These are phyloP conservation scores for Platyura marginata DNA, from an alignment of 1,140 invertebrate genomes.

Conservation along the genomic window DNA sequence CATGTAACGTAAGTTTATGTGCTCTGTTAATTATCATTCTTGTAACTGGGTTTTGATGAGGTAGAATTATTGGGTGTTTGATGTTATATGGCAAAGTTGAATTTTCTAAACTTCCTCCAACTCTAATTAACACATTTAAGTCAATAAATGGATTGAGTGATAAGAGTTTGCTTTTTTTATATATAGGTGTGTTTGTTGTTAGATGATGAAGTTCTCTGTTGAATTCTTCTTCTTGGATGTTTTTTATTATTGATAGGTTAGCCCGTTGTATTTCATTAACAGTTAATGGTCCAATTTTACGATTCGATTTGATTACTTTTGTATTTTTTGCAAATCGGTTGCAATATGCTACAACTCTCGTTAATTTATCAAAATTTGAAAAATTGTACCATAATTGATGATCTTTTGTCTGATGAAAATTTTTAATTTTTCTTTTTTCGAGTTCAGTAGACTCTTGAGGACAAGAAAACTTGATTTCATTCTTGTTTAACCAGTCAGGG, in stretches of 20 bases:
- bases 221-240: background rate
- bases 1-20: background rate
- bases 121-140: background rate
- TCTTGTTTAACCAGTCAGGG: background rate
- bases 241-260: background rate
- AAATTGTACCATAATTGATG: background rate
- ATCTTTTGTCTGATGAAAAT: background rate
- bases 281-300: too few species aligned
- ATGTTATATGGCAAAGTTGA: background rate
- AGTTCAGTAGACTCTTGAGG: background rate
- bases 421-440: background rate
- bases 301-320: too few species aligned
- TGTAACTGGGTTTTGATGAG: background rate
- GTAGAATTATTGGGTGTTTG: background rate
- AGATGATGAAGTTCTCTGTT: background rate
- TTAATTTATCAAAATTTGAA: background rate
- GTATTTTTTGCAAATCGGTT: background rate
- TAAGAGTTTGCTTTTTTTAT: background rate
- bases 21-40: slow-evolving; percentile 5
- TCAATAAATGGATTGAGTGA: background rate
- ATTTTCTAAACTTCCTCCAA: background rate
- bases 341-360: background rate
- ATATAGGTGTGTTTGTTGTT: background rate
- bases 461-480: background rate
- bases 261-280: too few species aligned